These are phyloP conservation scores for Tetranychus urticae DNA, from an alignment of 1,140 invertebrate genomes.

Conservation along the genomic window DNA sequence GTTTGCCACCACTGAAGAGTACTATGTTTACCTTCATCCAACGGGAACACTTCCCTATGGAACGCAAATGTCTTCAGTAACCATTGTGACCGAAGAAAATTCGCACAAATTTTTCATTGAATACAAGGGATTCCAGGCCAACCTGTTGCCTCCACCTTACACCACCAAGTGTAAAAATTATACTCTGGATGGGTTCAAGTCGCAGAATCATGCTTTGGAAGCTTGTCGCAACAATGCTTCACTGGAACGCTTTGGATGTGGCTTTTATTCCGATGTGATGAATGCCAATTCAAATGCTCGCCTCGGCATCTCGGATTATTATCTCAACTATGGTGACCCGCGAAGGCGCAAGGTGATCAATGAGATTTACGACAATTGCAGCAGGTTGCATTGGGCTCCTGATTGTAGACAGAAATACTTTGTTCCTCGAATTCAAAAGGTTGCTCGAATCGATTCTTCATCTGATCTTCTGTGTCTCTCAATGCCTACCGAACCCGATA, in stretches of 20 bases:
- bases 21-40: neutral
- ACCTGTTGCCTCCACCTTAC: neutral
- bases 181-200: neutral
- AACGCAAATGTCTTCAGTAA: neutral
- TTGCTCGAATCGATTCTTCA: neutral
- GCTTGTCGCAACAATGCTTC: neutral
- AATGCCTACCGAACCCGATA: neutral
- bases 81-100: neutral
- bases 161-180: neutral
- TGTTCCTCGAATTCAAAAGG: neutral
- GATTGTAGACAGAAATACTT: neutral
- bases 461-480: neutral
- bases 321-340: neutral
- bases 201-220: neutral
- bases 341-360: neutral
- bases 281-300: too few relatives aligned
- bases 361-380: neutral
- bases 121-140: neutral
- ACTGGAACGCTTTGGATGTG: neutral
- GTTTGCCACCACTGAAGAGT: neutral
- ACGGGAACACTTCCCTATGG: neutral
- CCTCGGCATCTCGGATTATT: neutral
- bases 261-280: neutral
- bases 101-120: neutral
- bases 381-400: neutral